A percentile compares a stretch with the other conserved stretches of the same genome.
phyloP scores from a whole-genome alignment of 2,888 invertebrate genomes.

The Podabrus alpinus region DNA sequence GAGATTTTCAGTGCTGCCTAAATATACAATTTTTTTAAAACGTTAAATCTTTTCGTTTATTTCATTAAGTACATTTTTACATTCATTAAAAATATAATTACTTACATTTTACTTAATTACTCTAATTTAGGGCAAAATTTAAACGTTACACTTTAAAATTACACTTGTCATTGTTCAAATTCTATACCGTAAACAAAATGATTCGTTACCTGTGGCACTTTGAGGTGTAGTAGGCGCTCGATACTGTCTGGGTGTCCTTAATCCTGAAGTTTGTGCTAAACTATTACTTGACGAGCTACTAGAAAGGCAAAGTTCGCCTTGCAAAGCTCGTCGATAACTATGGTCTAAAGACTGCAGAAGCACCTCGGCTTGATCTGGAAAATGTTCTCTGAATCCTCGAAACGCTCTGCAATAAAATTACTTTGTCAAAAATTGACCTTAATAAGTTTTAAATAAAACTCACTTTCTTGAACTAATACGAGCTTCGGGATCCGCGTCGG shows the following conservation, averaged over 20 bases:
- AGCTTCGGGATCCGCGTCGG: conserved; percentile 92
- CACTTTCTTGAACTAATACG: conserved; percentile 81
- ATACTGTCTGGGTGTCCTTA: conserved; percentile 52
- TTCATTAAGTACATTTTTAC: neutral
- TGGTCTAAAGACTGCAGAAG: conserved; percentile 83
- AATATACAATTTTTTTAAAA: conserved; percentile 32
- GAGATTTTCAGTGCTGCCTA: conserved; percentile 67
- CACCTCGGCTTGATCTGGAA: conserved; percentile 86
- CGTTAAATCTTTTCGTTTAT: conserved; percentile 7
- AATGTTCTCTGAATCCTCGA: conserved; percentile 86
- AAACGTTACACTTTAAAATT: neutral
- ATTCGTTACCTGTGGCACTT: conserved; percentile 50
- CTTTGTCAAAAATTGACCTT: neutral
- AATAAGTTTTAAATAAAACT: conserved; percentile 36
- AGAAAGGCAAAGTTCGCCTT: conserved; percentile 60
- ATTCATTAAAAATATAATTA: neutral
- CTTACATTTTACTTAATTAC: neutral
- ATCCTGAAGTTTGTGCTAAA: conserved; percentile 54
- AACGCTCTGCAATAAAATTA: conserved; percentile 69
- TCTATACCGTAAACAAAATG: neutral
- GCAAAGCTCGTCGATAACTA: conserved; percentile 69
- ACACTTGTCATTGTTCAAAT: neutral
- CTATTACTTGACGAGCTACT: conserved; percentile 62
- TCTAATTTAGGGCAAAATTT: conserved; percentile 2
- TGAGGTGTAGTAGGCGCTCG: conserved; percentile 46